These are phyloP conservation scores for Amphimallon solstitiale DNA, from an alignment of 2,888 invertebrate genomes.

Conservation along the genomic window DNA sequence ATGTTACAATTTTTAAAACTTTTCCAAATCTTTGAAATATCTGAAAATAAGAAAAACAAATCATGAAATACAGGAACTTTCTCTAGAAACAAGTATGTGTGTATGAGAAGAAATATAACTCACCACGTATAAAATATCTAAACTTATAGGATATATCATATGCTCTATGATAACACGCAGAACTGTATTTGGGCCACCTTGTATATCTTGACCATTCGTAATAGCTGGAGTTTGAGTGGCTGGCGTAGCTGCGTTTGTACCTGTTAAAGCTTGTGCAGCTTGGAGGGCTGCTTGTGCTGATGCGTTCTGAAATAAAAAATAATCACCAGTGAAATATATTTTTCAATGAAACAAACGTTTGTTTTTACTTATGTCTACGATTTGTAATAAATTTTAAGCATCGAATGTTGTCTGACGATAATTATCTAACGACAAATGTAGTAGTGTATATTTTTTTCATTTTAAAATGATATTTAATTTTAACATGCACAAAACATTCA, in stretches of 20 bases:
- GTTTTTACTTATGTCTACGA: no score
- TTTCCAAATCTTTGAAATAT: constrained; percentile 99
- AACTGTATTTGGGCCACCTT: constrained; percentile 95
- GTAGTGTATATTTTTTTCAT: no score
- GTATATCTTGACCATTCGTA: constrained; percentile 72
- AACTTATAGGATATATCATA: constrained; percentile 97
- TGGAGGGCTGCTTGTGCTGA: constrained; percentile 87
- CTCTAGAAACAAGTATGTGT: background rate
- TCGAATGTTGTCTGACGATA: no score
- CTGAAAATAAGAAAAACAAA: constrained; percentile 64
- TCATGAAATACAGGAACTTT: background rate
- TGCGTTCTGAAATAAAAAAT: constrained; percentile 73
- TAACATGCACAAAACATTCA: no score
- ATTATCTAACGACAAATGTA: no score
- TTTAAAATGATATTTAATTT: no score
- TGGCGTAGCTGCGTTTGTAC: constrained; percentile 73
- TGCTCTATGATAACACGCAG: constrained; percentile 98
- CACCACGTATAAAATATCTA: constrained; percentile 94
- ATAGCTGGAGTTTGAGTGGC: constrained; percentile 63
- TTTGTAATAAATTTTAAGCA: no score
- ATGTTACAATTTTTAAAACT: constrained; percentile 99
- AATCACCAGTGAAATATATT: background rate
- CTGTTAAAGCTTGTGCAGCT: constrained; percentile 82
- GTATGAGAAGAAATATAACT: constrained; percentile 51
- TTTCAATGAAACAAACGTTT: background rate